Base-by-base conservation (phyloP, 92 coral and sea anemone genomes). In the Heliopora coerulea region DNA sequence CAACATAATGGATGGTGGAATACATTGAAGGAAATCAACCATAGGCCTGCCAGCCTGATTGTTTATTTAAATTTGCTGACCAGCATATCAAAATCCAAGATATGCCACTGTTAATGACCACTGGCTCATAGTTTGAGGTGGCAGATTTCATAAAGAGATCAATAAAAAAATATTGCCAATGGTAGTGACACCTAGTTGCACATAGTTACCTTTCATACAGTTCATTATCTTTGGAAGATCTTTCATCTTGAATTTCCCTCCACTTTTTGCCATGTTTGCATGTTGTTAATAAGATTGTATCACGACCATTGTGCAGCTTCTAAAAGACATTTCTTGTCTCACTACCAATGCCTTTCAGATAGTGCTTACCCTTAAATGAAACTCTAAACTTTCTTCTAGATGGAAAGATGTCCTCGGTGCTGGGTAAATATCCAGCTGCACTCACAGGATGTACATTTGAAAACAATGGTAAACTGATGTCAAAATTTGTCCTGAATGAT, bases 281-380 rank as follows among this genome's bases (percentile, higher is more conserved):
- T 3, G 97, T 91, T 23, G 97, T 91, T 73, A 91, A 80, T 46
- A 91, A 81, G 29, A 91, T 85, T 59, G 89, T 89, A 83, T 91
- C 97, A 49, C 79, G 84, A 6, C 89, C 96, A 57, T 91, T 91
- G 78, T 91, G 97, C 21, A 91, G 86, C 57, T 91, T 95, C 56
- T 91, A 88, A 58, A 91, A 75, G 24, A 89, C 85, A 74, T 91
- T 91, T 68, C 97, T 86, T 14, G 97, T 86, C 50, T 89, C 96
- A 69, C 97, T 91, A 27, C 97, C 97, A 59, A 91, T 82, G 1
- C 97, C 97, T 33, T 57, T 82, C 0, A 91, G 80, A 75, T 91
- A 91, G 26, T 96, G 88, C 73, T 91, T 91, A 4, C 97, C 97
- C 78, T 91, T 91, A 62, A 91, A 91, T 0, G 96, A 93, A 32